These are phyloP conservation scores for Meloidogyne chitwoodi DNA, from an alignment of 1,140 invertebrate species.

Conservation along the genomic window DNA sequence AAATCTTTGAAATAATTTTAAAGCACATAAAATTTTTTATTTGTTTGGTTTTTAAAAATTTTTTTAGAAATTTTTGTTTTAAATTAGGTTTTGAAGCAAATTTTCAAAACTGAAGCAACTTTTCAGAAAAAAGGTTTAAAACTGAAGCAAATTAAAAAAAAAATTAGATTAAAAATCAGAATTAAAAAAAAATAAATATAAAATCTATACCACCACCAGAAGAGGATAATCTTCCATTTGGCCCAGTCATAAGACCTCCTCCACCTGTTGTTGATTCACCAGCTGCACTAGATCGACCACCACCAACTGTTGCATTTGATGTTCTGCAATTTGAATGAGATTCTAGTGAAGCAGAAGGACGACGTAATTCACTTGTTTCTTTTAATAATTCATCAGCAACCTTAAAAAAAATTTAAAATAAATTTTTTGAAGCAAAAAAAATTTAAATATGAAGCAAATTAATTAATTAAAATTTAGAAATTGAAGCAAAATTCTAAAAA, in stretches of 20 bases:
- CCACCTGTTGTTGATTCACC: constrained; percentile 37
- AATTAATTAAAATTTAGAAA: background rate
- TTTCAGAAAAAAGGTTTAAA: no score
- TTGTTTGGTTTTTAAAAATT: no score
- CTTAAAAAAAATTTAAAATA: constrained; percentile 55
- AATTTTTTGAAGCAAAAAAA: background rate
- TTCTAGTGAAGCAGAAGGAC: constrained; percentile 44
- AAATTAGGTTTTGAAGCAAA: background rate
- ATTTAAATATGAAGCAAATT: background rate
- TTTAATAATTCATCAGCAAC: constrained; percentile 67
- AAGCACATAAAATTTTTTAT: no score
- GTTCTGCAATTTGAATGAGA: constrained; percentile 44
- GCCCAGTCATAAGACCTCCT: constrained; percentile 22
- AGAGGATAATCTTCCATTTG: constrained; percentile 9
- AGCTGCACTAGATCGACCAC: constrained; percentile 29
- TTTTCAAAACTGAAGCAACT: background rate
- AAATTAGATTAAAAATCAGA: no score
- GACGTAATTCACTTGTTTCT: constrained; percentile 53
- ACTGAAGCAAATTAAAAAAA: no score
- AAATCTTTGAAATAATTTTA: no score
- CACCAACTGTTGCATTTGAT: constrained; percentile 38
- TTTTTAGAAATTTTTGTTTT: no score
- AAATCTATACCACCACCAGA: background rate
- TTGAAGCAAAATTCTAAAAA: background rate
- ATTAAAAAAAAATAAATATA: no score